Conservation (phyloP, 2,888 invertebrate genomes). For the Acleris laterana region DNA sequence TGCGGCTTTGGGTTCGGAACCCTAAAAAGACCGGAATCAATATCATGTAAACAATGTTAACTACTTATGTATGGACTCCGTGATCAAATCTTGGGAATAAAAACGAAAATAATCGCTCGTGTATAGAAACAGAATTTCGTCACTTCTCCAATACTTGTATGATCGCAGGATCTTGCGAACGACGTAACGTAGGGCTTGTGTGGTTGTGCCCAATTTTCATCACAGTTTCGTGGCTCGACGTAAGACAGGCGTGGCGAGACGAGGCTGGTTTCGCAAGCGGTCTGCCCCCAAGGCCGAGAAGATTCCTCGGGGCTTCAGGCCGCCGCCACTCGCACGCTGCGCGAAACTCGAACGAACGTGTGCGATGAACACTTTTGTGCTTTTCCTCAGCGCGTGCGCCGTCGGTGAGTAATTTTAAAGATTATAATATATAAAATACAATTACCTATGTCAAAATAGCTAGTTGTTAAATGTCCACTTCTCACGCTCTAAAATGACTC, state of each 20-base stretch:
- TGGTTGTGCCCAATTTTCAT: slow-evolving; percentile 1
- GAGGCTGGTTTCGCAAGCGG: slow-evolving; percentile 66
- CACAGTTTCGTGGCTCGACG: neutral
- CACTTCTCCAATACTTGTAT: no score
- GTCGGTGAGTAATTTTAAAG: slow-evolving; percentile 60
- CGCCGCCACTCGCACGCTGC: slow-evolving; percentile 61
- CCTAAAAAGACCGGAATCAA: no score
- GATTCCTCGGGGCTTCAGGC: slow-evolving; percentile 49
- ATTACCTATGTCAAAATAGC: no score
- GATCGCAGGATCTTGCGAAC: no score
- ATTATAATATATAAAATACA: neutral
- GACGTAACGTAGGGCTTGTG: neutral
- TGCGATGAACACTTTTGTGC: slow-evolving; percentile 62
- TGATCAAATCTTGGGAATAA: no score
- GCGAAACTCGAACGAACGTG: slow-evolving; percentile 62
- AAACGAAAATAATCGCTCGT: no score
- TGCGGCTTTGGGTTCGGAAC: no score
- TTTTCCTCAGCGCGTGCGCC: slow-evolving; percentile 68
- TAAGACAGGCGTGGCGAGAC: slow-evolving; percentile 46
- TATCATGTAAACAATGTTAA: no score
- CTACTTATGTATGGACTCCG: no score
- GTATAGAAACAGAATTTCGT: no score
- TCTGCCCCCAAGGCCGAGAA: slow-evolving; percentile 69
- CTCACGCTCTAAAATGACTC: no score
- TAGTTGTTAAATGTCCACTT: no score